A percentile compares a stretch with the other conserved stretches of the same genome.
Conservation (phyloP, 2,888 invertebrate species). For the Ceratothoa steindachneri region DNA sequence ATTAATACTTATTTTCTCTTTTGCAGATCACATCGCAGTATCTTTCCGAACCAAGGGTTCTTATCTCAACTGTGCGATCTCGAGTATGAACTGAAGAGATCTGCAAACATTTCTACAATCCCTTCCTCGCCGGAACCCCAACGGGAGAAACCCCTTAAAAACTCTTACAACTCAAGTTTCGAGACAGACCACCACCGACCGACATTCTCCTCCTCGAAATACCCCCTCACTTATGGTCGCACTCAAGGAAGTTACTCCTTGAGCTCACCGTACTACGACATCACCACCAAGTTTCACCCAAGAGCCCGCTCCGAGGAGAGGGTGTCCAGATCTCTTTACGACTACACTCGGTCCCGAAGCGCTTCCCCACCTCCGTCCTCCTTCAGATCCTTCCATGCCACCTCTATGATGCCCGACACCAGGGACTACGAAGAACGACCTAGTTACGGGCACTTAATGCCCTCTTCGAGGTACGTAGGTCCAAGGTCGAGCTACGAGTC, state of each 20-base stretch:
- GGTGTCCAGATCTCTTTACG: not conserved
- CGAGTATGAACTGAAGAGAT: conserved; percentile 39
- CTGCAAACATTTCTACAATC: conserved; percentile 20
- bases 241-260: not conserved
- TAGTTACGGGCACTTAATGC: not conserved
- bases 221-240: not conserved
- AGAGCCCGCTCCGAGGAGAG: conserved; percentile 20
- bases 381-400: not conserved
- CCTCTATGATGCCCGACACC: conserved; percentile 17
- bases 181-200: conserved; percentile 19
- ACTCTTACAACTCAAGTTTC: conserved; percentile 9
- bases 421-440: conserved; percentile 2
- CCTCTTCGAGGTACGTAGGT: not conserved
- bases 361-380: conserved; percentile 12
- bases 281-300: not conserved
- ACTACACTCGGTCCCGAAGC: conserved; percentile 1
- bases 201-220: conserved; percentile 7
- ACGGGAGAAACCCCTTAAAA: not conserved
- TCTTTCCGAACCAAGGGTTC: conserved; percentile 45
- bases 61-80: conserved; percentile 41
- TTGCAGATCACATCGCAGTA: conserved; percentile 20
- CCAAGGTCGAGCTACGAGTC: conserved; percentile 15
- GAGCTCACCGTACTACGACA: not conserved
- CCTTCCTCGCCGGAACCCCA: not conserved
- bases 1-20: not conserved